These are phyloP conservation scores for Aleadryas rufinucha DNA, from an alignment of 2,113 vertebrate species.

Conservation along the genomic window DNA sequence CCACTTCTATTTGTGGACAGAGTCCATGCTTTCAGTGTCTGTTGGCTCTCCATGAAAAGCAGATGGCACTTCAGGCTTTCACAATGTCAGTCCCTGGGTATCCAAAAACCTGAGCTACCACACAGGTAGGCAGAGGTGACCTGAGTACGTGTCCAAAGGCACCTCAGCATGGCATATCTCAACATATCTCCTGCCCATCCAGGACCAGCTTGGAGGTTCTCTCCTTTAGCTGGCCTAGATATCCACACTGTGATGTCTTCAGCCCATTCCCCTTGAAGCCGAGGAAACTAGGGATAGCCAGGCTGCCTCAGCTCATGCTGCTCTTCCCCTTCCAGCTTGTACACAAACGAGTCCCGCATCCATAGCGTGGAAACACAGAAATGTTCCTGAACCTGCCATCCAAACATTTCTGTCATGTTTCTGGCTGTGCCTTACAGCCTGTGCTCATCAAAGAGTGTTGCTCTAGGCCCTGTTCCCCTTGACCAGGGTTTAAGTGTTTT, in stretches of 20 bases:
- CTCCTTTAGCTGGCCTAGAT: neutral
- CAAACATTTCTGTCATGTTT: neutral
- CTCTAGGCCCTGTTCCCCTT: neutral
- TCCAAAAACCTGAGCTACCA: neutral
- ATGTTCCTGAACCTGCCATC: neutral
- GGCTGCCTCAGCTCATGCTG: neutral
- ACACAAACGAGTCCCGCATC: fast-evolving
- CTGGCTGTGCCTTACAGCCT: neutral
- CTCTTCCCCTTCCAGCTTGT: neutral
- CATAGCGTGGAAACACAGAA: fast-evolving
- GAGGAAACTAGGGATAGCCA: neutral
- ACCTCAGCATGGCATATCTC: neutral
- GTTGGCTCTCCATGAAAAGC: neutral
- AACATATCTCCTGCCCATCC: neutral
- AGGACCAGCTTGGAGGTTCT: neutral
- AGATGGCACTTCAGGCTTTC: neutral
- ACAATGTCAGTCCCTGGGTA: neutral
- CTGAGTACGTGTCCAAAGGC: neutral
- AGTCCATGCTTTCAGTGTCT: neutral
- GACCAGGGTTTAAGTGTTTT: neutral
- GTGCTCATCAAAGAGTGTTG: neutral
- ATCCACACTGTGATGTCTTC: neutral
- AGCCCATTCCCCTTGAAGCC: neutral
- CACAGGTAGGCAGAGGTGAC: neutral
- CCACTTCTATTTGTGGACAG: neutral